Conservation (phyloP, 2,797 vertebrate species). For the Chromis chromis region DNA sequence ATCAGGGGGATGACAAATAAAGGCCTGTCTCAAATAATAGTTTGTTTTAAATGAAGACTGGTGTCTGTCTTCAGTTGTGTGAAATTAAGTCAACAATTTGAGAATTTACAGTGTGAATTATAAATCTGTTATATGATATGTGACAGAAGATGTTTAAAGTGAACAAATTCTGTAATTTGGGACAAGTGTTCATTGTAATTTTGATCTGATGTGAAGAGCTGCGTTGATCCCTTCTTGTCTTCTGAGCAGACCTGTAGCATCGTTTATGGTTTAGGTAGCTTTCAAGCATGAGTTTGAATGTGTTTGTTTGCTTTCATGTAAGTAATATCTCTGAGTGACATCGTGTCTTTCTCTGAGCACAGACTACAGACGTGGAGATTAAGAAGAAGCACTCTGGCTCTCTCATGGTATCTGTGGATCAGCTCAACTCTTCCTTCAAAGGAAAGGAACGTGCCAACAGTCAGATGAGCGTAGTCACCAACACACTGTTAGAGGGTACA, state of each 20-base stretch:
- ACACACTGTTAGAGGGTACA: conserved; percentile 95
- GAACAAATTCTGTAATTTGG: conserved; percentile 1
- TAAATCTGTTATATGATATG: conserved; percentile 17
- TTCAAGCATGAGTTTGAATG: conserved; percentile 21
- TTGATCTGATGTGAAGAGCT: conserved; percentile 18
- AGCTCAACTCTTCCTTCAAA: conserved; percentile 94
- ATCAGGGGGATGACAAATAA: neutral
- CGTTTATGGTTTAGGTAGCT: conserved; percentile 9
- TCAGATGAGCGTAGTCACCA: conserved; percentile 95
- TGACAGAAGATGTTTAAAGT: conserved; percentile 9
- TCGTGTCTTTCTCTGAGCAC: conserved; percentile 75
- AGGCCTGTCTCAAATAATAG: neutral
- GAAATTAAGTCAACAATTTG: conserved; percentile 46
- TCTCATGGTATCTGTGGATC: conserved; percentile 98
- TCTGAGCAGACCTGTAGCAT: conserved; percentile 24
- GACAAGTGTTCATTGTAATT: neutral
- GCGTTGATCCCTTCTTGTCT: neutral
- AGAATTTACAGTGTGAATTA: conserved; percentile 57
- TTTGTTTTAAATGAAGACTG: neutral
- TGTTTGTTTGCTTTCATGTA: conserved; percentile 27
- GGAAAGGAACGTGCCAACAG: conserved; percentile 96
- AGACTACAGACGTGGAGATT: conserved; percentile 93
- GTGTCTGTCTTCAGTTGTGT: neutral
- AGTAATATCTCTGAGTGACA: conserved; percentile 33
- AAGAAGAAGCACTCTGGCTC: conserved; percentile 97